These are phyloP conservation scores for Mythimna impura DNA, from an alignment of 2,888 invertebrate genomes.

Conservation along the genomic window DNA sequence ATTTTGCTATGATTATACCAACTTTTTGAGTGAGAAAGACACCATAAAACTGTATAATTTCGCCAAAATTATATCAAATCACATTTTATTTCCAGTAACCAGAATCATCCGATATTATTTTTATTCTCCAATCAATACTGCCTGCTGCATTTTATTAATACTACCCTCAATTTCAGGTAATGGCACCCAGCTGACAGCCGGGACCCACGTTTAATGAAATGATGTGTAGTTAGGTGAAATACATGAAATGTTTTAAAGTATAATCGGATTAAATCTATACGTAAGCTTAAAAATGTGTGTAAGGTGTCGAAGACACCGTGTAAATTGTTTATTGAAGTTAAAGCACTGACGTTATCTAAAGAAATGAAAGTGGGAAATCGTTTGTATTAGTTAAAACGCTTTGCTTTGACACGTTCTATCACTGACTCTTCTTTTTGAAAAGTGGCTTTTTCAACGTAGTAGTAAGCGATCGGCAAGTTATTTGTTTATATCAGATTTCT, in stretches of 20 bases:
- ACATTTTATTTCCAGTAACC: background rate
- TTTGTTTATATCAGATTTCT: too few relatives aligned
- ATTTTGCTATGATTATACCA: background rate
- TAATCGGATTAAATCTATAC: slow-evolving; percentile 48
- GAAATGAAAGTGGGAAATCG: background rate
- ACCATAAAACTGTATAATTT: background rate
- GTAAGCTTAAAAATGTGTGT: slow-evolving; percentile 41
- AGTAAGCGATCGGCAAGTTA: too few relatives aligned
- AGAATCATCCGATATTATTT: slow-evolving; percentile 3
- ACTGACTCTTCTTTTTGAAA: background rate
- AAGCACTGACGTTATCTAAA: slow-evolving; percentile 26
- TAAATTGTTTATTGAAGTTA: slow-evolving; percentile 22
- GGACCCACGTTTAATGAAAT: slow-evolving; percentile 80
- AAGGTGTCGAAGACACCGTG: slow-evolving; percentile 60
- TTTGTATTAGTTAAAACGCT: background rate
- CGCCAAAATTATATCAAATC: background rate
- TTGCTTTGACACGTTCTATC: background rate
- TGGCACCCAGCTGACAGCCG: slow-evolving; percentile 73
- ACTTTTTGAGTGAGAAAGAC: too few relatives aligned
- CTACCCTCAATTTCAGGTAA: slow-evolving; percentile 77
- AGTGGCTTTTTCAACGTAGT: background rate
- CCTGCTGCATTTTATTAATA: slow-evolving; percentile 37
- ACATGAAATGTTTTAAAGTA: slow-evolving; percentile 59
- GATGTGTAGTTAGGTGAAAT: slow-evolving; percentile 60
- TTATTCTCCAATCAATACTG: background rate